Conservation (phyloP, 2,797 vertebrate genomes). For the Sebastes diaconus region DNA sequence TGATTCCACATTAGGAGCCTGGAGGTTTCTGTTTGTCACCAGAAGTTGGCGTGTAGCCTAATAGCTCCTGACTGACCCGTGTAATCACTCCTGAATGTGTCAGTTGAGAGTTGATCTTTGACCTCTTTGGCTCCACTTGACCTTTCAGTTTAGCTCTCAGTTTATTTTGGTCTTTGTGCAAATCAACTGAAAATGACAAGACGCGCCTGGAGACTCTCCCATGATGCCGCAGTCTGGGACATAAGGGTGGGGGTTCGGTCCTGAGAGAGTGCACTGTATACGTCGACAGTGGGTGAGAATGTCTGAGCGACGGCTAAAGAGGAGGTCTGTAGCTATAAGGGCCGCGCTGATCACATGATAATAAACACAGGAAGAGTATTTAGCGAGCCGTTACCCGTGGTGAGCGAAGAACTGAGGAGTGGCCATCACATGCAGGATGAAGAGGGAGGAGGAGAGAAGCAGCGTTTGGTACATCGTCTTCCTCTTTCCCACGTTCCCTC, state of each 20-base stretch:
- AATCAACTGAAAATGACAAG: slow-evolving; percentile 32
- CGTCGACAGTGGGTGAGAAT: slow-evolving; percentile 4
- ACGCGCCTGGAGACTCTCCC: background rate
- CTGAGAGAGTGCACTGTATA: slow-evolving; percentile 8
- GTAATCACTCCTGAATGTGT: slow-evolving; percentile 43
- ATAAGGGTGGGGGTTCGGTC: background rate
- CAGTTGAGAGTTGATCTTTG: slow-evolving; percentile 45
- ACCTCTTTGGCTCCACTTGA: slow-evolving; percentile 48
- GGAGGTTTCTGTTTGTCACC: background rate
- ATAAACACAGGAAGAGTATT: slow-evolving; percentile 55
- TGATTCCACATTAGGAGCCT: slow-evolving; percentile 1
- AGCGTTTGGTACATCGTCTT: slow-evolving; percentile 79
- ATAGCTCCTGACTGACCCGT: slow-evolving; percentile 36
- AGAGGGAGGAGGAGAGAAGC: slow-evolving; percentile 79
- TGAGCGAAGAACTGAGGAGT: slow-evolving; percentile 72
- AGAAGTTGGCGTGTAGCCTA: slow-evolving; percentile 17
- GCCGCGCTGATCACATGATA: slow-evolving; percentile 1
- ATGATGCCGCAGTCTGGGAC: background rate
- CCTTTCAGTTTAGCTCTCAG: slow-evolving; percentile 2
- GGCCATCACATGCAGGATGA: slow-evolving; percentile 79
- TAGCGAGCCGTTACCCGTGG: slow-evolving; percentile 76
- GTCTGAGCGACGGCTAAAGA: slow-evolving; percentile 26
- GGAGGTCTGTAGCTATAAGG: background rate
- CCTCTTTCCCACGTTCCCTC: slow-evolving; percentile 72
- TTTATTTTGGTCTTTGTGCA: slow-evolving; percentile 51